Base-by-base conservation (phyloP, 1,140 invertebrate genomes). In the Lepidostoma basale region DNA sequence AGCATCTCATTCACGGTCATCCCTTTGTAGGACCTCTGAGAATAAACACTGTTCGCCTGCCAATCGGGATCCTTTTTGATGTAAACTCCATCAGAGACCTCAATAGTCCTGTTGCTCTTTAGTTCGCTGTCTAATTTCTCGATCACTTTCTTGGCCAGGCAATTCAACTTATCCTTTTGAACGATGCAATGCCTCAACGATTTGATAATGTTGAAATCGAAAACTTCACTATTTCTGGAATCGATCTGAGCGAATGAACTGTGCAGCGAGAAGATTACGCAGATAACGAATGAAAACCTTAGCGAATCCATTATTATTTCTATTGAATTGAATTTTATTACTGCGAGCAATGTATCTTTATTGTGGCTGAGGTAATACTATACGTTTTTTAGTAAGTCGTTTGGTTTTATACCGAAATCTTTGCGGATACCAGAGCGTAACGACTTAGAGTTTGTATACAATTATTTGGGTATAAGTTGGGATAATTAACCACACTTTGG, bases 41-140 rank as follows among this genome's bases (percentile, higher is more conserved):
- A 75, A 10, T 71, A 58, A 18, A 52, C 14, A 40, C 49, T 54
- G 44, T 75, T 67, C 28, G 77, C 74, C 16, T 69, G 23, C 65
- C 74, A 78, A n/a, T 76, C 68, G 2, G 74, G 77, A 74, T 85
- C 83, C 36, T 74, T 82, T 3, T 82, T 85, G 26, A 89, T 80
- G 3, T 81, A 81, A n/a, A 88, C 73, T 22, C 76, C 85, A 52
- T 87, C 85, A 69, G 82, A 85, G 33, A 87, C 74, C 14, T 78
- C 77, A 74, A 87, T 85, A 14, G 86, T 84, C 26, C 81, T 81
- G 49, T 88, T 85, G 68, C 85, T 85, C 33, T 78, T 75, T 3
- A 85, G 78, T 1, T 85, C 85, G 1, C 77, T 73, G 40, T 88
- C 85, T 12, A 89, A 68, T 2, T 85, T 75, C 1, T 84, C 78